These are phyloP conservation scores for Scolopax mira DNA, from an alignment of 2,113 vertebrate species.

Conservation along the genomic window DNA sequence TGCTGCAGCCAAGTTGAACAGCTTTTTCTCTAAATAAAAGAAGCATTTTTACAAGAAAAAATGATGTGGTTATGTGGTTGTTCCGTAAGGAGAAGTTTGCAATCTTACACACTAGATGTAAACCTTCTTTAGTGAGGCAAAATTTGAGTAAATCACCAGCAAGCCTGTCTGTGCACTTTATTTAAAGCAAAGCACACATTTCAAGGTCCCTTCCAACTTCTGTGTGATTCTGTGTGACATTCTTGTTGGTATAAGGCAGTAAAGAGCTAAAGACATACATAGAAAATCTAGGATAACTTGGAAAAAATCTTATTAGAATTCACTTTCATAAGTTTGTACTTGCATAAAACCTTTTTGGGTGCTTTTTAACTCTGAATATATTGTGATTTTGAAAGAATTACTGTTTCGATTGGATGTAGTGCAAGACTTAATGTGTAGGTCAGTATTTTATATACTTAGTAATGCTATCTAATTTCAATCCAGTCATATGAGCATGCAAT, in stretches of 20 bases:
- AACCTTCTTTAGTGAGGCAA: not conserved
- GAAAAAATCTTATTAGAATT: not conserved
- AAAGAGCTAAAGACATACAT: not conserved
- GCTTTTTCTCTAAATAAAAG: not conserved
- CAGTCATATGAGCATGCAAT: not conserved
- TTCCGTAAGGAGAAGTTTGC: not conserved
- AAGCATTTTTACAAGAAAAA: not conserved
- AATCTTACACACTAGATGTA: not conserved
- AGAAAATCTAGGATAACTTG: not conserved
- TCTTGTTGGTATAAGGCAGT: not conserved
- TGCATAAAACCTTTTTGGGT: not conserved
- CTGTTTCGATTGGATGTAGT: not conserved
- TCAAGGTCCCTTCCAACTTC: not conserved
- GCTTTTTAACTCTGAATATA: not conserved
- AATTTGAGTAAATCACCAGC: not conserved
- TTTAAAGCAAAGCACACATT: not conserved
- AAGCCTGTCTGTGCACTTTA: not conserved
- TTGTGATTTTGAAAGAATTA: not conserved
- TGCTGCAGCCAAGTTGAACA: not conserved
- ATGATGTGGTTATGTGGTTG: accelerated
- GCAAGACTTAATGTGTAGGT: not conserved
- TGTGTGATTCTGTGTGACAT: too few relatives aligned
- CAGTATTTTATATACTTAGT: not conserved
- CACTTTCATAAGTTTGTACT: not conserved
- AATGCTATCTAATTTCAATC: not conserved